Conservation (phyloP, 2,113 vertebrate species). For the Pygoscelis adeliae region DNA sequence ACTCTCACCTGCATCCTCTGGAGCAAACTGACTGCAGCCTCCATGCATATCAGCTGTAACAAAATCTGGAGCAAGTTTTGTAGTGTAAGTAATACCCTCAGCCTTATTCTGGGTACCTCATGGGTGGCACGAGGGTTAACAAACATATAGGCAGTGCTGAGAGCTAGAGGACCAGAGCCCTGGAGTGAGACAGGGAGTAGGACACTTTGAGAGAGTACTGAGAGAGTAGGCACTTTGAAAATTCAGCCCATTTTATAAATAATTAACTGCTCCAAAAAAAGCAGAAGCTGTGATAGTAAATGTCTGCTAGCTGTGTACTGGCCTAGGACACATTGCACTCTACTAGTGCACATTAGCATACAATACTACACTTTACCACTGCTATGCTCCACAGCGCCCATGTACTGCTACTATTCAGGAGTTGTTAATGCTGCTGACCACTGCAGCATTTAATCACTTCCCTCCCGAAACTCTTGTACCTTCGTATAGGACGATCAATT, state of each 20-base stretch:
- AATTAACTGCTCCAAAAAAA: background rate
- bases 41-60: background rate
- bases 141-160: background rate
- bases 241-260: background rate
- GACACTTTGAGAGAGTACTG: background rate
- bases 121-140: background rate
- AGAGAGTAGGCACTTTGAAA: background rate
- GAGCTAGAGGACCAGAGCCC: background rate
- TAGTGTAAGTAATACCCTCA: background rate
- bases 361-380: background rate
- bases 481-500: accelerated
- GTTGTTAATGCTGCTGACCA: background rate
- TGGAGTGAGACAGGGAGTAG: background rate
- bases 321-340: background rate
- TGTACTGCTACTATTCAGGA: background rate
- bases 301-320: background rate
- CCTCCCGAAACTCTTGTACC: background rate
- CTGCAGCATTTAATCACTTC: background rate
- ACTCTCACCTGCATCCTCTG: background rate
- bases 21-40: background rate
- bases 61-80: background rate
- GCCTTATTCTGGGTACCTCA: background rate
- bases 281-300: background rate
- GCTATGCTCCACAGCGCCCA: background rate
- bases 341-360: background rate